Percentiles rank a stretch among this genome's conserved stretches.
These are phyloP conservation scores for Protomyctophum bolini DNA, from an alignment of 2,113 vertebrate species.

Conservation along the genomic window DNA sequence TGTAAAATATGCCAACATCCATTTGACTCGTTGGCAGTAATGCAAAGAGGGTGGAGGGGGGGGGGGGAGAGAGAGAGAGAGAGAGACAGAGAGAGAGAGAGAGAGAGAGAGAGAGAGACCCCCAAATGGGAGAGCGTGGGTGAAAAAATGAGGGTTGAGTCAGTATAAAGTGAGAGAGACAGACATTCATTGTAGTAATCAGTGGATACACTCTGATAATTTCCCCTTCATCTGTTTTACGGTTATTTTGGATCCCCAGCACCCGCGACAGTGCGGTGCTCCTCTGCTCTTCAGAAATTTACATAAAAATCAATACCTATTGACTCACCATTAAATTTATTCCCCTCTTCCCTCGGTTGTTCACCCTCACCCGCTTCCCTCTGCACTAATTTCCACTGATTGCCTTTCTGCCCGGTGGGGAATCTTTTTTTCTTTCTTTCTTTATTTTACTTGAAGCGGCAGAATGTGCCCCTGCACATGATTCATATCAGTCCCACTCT, in stretches of 20 bases:
- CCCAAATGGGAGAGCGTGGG: not conserved
- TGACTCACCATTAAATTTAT: not conserved
- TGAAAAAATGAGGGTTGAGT: not conserved
- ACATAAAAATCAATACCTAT: slow-evolving; percentile 13
- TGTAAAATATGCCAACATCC: slow-evolving; percentile 71
- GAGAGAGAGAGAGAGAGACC: slow-evolving; percentile 10
- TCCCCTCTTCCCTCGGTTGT: not conserved
- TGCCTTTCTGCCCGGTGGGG: not conserved
- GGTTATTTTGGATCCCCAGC: slow-evolving; percentile 45
- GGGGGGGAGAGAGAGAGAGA: slow-evolving; percentile 18
- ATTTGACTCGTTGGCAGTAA: slow-evolving; percentile 73
- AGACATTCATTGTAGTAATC: slow-evolving; percentile 5
- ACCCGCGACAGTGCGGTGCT: slow-evolving; percentile 16
- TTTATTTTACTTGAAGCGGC: not conserved
- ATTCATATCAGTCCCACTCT: slow-evolving; percentile 3
- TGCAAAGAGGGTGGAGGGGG: slow-evolving; percentile 38
- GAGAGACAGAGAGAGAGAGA: slow-evolving; percentile 1
- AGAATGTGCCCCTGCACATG: not conserved
- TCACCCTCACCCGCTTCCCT: slow-evolving; percentile 4
- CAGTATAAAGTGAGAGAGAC: not conserved
- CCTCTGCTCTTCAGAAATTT: slow-evolving; percentile 26
- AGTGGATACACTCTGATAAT: slow-evolving; percentile 16
- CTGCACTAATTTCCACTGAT: slow-evolving; percentile 9
- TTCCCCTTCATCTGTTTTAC: slow-evolving; percentile 48
- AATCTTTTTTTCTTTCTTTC: not conserved